A percentile compares a stretch with the other conserved stretches of the same genome.
phyloP scores from a whole-genome alignment of 2,797 vertebrate genomes.

The Gambusia yucatana region DNA sequence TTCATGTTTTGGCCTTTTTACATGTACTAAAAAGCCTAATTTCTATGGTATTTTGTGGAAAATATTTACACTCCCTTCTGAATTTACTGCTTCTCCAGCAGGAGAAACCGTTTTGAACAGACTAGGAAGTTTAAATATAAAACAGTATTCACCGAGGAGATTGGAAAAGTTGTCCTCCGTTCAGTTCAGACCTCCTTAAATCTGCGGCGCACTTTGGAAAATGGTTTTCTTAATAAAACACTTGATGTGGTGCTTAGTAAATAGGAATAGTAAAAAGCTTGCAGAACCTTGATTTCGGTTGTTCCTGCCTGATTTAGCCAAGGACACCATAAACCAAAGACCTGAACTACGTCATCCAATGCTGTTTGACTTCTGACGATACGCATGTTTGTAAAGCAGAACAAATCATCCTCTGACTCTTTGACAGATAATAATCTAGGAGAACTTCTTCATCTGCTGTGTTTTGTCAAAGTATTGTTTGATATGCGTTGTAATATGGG shows the following conservation, averaged over 20 bases:
- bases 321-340: constrained; percentile 70
- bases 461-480: constrained; percentile 42
- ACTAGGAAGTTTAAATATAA: background rate
- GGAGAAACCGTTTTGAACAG: background rate
- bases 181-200: background rate
- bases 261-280: constrained; percentile 32
- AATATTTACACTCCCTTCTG: background rate
- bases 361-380: constrained; percentile 42
- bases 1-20: background rate
- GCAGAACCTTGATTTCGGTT: constrained; percentile 18
- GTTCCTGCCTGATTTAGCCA: constrained; percentile 27
- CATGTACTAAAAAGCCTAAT: background rate
- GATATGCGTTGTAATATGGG: constrained; percentile 25
- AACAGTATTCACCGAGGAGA: background rate
- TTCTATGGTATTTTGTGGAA: background rate
- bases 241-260: constrained; percentile 18
- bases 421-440: constrained; percentile 25
- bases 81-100: background rate
- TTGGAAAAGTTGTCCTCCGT: background rate
- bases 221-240: constrained; percentile 15
- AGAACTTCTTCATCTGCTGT: constrained; percentile 31
- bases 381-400: constrained; percentile 15
- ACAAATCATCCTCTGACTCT: constrained; percentile 28
- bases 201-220: constrained; percentile 32
- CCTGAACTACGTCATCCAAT: constrained; percentile 51